Conservation (phyloP, 2,113 vertebrate genomes). For the Nothoprocta perdicaria region DNA sequence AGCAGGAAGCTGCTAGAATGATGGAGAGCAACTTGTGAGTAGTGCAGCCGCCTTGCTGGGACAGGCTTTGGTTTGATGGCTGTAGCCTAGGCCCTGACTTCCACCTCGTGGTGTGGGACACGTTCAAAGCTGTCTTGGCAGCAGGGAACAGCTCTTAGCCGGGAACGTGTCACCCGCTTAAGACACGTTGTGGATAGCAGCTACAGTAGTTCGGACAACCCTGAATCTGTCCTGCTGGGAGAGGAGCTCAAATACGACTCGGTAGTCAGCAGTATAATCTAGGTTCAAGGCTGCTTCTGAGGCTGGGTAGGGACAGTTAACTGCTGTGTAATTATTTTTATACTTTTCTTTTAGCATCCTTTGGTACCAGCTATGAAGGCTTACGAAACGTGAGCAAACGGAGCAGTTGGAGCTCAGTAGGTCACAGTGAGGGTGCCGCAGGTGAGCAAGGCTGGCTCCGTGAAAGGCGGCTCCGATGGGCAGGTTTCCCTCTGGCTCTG, state of each 20-base stretch:
- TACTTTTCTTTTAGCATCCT: neutral
- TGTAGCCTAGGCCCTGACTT: fast-evolving
- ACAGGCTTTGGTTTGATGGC: neutral
- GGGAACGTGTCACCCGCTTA: neutral
- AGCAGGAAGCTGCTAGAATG: neutral
- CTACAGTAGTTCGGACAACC: neutral
- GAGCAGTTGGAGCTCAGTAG: neutral
- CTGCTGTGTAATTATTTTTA: neutral
- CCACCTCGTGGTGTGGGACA: fast-evolving
- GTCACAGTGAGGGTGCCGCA: neutral
- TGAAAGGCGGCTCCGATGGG: neutral
- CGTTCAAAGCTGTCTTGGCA: neutral
- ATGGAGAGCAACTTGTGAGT: neutral
- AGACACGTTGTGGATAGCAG: neutral
- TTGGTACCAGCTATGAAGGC: neutral
- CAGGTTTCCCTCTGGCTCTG: neutral
- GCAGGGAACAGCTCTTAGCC: neutral
- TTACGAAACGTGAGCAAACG: fast-evolving
- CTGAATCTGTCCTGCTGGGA: fast-evolving
- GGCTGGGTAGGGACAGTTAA: neutral
- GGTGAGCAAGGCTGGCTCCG: neutral
- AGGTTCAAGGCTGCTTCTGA: neutral
- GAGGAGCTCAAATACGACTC: neutral
- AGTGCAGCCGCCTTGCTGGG: neutral
- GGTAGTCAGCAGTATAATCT: neutral